Evolutionary conservation across 92 coral and sea anemone genomes (phyloP).

Genomic region (Blastomussa wellsi): DNA sequence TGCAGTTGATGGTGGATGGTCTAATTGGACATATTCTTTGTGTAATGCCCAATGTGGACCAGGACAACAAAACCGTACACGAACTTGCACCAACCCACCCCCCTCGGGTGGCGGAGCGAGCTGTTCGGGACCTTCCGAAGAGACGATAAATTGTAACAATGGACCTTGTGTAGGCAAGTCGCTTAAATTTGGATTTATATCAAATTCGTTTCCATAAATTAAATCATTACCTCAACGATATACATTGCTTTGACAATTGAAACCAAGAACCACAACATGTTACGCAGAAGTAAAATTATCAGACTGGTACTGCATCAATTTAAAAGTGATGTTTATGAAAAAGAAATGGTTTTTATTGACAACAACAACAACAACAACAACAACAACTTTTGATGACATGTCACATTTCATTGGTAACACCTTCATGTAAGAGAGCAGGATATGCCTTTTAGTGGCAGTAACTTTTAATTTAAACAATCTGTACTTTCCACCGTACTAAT

Average conservation of each 20-base stretch:
- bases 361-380: no score
- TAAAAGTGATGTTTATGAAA: no score
- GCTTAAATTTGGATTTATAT: background rate
- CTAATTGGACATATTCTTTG: background rate
- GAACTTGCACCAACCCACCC: slow-evolving; percentile 29
- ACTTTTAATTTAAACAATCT: no score
- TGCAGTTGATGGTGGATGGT: slow-evolving; percentile 39
- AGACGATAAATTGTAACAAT: background rate
- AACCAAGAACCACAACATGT: no score
- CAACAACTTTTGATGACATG: no score
- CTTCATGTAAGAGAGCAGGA: background rate
- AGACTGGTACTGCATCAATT: no score
- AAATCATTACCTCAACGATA: background rate
- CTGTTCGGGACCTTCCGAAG: slow-evolving; percentile 4
- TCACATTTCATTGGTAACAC: background rate
- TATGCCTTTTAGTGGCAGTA: background rate
- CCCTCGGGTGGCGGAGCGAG: slow-evolving; percentile 16
- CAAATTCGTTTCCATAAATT: background rate
- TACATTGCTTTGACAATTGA: no score
- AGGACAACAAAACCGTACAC: slow-evolving; percentile 22
- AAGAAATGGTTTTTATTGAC: no score
- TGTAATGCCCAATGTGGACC: slow-evolving; percentile 29
- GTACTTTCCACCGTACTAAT: background rate
- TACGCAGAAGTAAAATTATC: no score
- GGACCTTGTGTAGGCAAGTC: slow-evolving; percentile 26